These are phyloP conservation scores for Leptinotarsa lineolata DNA, from an alignment of 1,140 invertebrate species.

Conservation along the genomic window DNA sequence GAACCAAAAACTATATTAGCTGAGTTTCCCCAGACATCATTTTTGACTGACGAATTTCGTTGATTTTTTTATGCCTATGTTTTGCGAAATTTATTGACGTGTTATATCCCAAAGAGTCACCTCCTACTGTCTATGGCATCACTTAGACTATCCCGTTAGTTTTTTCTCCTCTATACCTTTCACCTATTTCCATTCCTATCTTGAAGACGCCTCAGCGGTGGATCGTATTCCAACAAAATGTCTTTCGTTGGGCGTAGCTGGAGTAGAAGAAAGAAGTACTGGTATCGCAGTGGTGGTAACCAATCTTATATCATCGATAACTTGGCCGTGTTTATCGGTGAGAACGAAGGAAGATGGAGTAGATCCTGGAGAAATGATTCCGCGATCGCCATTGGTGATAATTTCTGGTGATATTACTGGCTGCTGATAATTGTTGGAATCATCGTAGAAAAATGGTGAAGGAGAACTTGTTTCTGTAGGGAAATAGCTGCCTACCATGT, in stretches of 20 bases:
- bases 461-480: constrained; percentile 18
- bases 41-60: no score
- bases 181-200: neutral
- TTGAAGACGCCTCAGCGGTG: neutral
- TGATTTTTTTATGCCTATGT: no score
- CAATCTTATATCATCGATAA: constrained; percentile 15
- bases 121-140: no score
- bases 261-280: neutral
- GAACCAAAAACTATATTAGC: no score
- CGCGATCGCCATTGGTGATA: constrained; percentile 20
- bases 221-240: constrained; percentile 4
- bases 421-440: neutral
- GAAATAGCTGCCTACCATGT: constrained; percentile 25
- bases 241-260: neutral
- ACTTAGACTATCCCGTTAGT: no score
- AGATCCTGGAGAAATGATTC: neutral
- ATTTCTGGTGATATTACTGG: constrained; percentile 1
- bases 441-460: neutral
- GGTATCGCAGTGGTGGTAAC: constrained; percentile 9
- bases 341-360: constrained; percentile 21
- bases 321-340: constrained; percentile 18
- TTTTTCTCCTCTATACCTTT: no score
- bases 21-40: no score
- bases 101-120: no score
- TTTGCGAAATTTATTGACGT: no score